Percentiles rank a stretch among this genome's conserved stretches.
Conservation (phyloP, 2,797 vertebrate genomes). For the Emydoidea blandingii region DNA sequence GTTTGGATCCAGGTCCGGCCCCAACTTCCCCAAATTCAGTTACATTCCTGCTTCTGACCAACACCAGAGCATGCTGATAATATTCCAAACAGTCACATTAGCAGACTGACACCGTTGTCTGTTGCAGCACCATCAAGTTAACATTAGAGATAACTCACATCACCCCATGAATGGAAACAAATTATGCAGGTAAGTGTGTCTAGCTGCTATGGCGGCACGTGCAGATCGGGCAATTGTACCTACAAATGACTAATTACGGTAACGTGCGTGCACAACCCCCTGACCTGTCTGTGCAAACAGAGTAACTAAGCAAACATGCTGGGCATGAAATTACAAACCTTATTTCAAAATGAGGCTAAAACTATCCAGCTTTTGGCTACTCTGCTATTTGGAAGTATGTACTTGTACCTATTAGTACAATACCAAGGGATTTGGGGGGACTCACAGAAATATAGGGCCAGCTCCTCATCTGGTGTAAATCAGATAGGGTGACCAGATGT, state of each 20-base stretch:
- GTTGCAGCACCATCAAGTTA: neutral
- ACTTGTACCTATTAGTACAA: fast-evolving
- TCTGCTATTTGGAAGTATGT: fast-evolving
- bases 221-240: neutral
- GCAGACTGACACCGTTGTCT: neutral
- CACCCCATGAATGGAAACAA: neutral
- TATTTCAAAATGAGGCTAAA: neutral
- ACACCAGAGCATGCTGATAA: too few relatives aligned
- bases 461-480: too few relatives aligned
- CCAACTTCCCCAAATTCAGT: neutral
- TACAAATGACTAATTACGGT: neutral
- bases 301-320: neutral
- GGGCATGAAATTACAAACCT: neutral
- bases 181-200: neutral
- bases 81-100: neutral
- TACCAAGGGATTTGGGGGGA: too few relatives aligned
- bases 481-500: too few relatives aligned
- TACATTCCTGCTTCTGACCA: neutral
- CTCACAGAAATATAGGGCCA: too few relatives aligned
- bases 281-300: neutral
- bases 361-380: neutral
- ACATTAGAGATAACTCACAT: neutral
- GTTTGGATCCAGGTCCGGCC: too few relatives aligned
- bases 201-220: neutral
- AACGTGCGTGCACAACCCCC: neutral